These are phyloP conservation scores for Hylomyscus alleni DNA, from an alignment of 2,797 vertebrate species.

Conservation along the genomic window DNA sequence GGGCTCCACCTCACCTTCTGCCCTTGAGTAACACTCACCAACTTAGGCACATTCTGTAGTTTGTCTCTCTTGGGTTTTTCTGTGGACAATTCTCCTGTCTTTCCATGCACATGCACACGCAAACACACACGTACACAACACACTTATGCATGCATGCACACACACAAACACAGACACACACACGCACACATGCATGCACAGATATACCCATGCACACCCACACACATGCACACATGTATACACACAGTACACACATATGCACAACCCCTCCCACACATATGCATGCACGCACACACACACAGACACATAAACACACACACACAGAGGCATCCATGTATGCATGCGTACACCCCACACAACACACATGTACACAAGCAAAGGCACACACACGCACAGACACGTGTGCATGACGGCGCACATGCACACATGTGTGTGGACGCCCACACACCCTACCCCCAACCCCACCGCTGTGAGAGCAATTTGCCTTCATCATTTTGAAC, in stretches of 20 bases:
- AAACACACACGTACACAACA: neutral
- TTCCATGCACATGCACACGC: neutral
- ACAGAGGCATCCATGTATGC: neutral
- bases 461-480: constrained; percentile 37
- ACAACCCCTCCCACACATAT: too few relatives aligned
- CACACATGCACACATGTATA: neutral
- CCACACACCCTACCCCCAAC: neutral
- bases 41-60: neutral
- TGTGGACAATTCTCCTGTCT: constrained; percentile 55
- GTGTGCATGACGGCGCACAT: neutral
- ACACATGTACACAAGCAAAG: neutral
- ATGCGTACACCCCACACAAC: neutral
- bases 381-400: neutral
- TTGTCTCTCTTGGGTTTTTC: constrained; percentile 62
- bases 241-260: neutral
- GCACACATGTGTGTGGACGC: neutral
- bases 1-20: neutral
- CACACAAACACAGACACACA: neutral
- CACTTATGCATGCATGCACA: neutral
- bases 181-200: neutral
- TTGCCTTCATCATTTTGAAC: constrained; percentile 68
- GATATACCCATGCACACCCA: neutral
- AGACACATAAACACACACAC: too few relatives aligned
- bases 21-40: neutral
- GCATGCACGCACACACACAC: too few relatives aligned